These are phyloP conservation scores for Craseonycteris thonglongyai DNA, from an alignment of 2,113 vertebrate species.

Conservation along the genomic window DNA sequence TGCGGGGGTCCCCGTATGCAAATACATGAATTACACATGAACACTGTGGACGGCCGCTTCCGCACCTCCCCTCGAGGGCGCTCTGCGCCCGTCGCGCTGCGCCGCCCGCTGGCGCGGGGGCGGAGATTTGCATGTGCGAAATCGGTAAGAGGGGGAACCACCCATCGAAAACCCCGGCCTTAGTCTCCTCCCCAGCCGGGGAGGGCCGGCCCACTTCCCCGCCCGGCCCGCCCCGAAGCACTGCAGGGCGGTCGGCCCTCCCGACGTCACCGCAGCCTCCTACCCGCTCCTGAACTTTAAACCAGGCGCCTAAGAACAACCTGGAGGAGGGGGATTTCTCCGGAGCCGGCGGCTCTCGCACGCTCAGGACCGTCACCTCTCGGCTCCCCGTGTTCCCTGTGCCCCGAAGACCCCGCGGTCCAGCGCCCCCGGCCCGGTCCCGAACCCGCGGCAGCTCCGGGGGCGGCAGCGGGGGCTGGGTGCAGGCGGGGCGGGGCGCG, in stretches of 20 bases:
- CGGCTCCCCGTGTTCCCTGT: neutral
- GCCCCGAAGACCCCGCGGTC: neutral
- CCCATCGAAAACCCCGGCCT: constrained; percentile 61
- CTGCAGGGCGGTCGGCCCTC: neutral
- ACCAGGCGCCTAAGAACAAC: constrained; percentile 3
- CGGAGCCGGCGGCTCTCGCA: neutral
- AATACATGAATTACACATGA: neutral
- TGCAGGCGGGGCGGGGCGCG: no score
- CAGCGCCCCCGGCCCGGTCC: rapidly evolving
- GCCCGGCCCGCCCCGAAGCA: constrained; percentile 12
- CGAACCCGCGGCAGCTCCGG: rapidly evolving
- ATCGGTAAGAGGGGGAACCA: constrained; percentile 61
- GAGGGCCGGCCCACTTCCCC: neutral
- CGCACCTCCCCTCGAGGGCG: neutral
- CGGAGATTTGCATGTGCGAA: constrained; percentile 69
- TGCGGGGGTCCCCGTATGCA: constrained; percentile 48
- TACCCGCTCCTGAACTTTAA: constrained; percentile 48
- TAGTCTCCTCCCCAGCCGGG: rapidly evolving
- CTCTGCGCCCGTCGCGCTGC: neutral
- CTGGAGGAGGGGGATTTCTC: constrained; percentile 72
- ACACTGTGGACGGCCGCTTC: neutral
- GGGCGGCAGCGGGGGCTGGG: neutral
- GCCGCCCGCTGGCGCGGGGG: neutral
- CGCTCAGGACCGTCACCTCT: neutral
- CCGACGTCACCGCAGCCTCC: constrained; percentile 16